Evolutionary conservation across 2,113 vertebrate species (phyloP), one percentile per base, ranked within the genome.

Genomic region (Myrmecophaga tridactyla): DNA sequence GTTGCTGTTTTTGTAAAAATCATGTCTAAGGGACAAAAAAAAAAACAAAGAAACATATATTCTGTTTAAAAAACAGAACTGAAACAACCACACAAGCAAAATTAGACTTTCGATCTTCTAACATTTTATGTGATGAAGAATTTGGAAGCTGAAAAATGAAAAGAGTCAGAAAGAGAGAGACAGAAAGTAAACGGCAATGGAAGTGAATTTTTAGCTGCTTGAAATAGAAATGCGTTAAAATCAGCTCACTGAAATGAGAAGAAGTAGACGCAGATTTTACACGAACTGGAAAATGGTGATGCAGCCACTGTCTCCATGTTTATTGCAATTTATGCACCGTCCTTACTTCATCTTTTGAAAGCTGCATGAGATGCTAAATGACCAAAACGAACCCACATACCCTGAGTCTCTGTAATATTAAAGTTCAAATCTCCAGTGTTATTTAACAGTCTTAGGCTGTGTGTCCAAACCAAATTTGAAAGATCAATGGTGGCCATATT

Each of bases 11-110:
- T 87, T 51, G 41, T n/a, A 46, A 53, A 92, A 41, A 2, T 62
- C 15, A 34, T 14, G 27, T 56, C 14, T 67, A 51, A 73, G 65
- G 6, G 15, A 2, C n/a, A n/a, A n/a, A n/a, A 9, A 7, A 58
- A 46, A 70, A 9, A 43, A n/a, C 63, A 86, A 17, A 21, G 23
- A 60, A 86, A 81, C 1, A 58, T 7, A 29, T 21, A 25, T 13
- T 56, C 36, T 21, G 41, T 46, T 95, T 92, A 82, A 89, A 94
- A 23, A 85, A 86, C 1, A 34, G 80, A 86, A 65, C 1, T 31
- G 10, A 82, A 82, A 60, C 3, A 76, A 53, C 6, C 31, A 4
- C 1, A 51, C 11, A 67, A 56, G 29, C 3, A 6, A 89, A 65
- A 72, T 46, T 17, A 77, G 53, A 56, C 25, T 62, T 53, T 23